Percentiles rank a stretch among this genome's conserved stretches.
phyloP scores from a whole-genome alignment of 92 coral and sea anemone genomes.

The Epizoanthus illoricatus region DNA sequence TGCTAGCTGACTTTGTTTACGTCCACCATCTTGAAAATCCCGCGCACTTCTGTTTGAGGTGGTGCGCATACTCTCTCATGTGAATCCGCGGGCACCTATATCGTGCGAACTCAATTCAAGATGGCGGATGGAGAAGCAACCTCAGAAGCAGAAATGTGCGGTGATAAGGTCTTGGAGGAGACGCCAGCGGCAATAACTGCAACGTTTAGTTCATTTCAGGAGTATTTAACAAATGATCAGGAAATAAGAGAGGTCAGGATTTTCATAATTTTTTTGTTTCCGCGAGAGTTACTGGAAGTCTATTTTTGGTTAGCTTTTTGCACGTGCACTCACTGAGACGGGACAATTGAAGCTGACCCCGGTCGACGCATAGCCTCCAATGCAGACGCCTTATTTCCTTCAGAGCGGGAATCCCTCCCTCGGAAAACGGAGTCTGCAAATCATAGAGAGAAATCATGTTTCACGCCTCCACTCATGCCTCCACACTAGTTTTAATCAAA shows the following conservation, averaged over 20 bases:
- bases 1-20: background rate
- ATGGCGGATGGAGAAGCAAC: conserved; percentile 65
- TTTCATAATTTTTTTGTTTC: background rate
- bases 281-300: too few relatives aligned
- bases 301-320: too few relatives aligned
- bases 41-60: conserved; percentile 40
- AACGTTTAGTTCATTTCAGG: conserved; percentile 76
- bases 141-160: background rate
- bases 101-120: conserved; percentile 27
- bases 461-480: too few relatives aligned
- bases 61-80: conserved; percentile 26
- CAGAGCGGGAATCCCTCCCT: too few relatives aligned
- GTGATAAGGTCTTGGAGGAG: background rate
- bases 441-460: too few relatives aligned
- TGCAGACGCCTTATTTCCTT: too few relatives aligned
- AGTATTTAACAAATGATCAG: conserved; percentile 77
- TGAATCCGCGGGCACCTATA: conserved; percentile 27
- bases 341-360: too few relatives aligned
- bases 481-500: too few relatives aligned
- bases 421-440: too few relatives aligned
- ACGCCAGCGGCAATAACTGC: conserved; percentile 43
- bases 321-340: too few relatives aligned
- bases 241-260: conserved; percentile 87
- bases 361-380: too few relatives aligned
- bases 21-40: conserved; percentile 62